Base-by-base conservation (phyloP, 2,797 vertebrate species). In the Myripristis jacobus region DNA sequence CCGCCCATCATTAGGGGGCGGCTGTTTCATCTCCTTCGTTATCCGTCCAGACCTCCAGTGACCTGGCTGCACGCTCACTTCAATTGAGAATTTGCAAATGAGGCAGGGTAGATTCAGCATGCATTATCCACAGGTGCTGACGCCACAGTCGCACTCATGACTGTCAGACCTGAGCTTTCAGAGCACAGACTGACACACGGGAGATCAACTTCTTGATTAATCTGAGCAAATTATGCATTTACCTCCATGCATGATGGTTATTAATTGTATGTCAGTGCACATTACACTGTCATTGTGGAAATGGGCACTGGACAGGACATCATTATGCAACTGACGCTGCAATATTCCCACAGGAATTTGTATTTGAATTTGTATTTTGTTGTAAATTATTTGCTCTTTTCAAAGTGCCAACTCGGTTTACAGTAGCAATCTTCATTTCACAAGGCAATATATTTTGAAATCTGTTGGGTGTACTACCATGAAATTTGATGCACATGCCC, bases 31-130 rank as follows among this genome's bases (percentile, higher is more conserved):
- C 84, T 50, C 77, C 57, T 88, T 88, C 87, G 89, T 90, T 87
- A 88, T 81, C 73, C 78, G 68, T 78, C 88, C 79, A 79, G 69
- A 46, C 81, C 82, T 56, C 77, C 43, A 67, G 69, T 79, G 80
- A 81, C 79, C 88, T 34, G 66, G 71, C 83, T 73, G 78, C 83
- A 51, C 80, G 76, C 70, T 71, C 57, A 19, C 71, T 85, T 88
- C 89, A 88, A 91, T 91, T 90, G 88, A 86, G 82, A 88, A 88
- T 87, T 87, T 91, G 91, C 85, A 91, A 92, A 92, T 90, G 79
- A 90, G 76, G 69, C 79, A 41, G 61, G 78, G 66, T 66, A 58
- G 75, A 82, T 80, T 69, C 58, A 57, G 63, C 22, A 54, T 3
- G 46, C 69, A 69, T 53, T 16, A 13, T 75, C 77, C 64, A 24